phyloP scores from a whole-genome alignment of 2,113 vertebrate species.

The Ranitomeya variabilis region DNA sequence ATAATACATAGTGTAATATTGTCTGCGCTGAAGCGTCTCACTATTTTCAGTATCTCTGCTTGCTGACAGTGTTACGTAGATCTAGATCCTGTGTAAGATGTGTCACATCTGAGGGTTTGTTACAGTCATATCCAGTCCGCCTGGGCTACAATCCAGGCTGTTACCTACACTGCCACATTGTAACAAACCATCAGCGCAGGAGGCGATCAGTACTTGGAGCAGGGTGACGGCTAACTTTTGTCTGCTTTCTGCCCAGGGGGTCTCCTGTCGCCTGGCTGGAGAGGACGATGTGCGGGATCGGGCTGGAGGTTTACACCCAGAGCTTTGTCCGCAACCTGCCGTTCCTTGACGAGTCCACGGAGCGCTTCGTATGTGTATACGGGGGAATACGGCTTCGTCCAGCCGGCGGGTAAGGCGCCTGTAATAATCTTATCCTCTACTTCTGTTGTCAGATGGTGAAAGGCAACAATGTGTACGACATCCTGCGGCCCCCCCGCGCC shows the following conservation, averaged over 20 bases:
- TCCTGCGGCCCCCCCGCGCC: constrained; percentile 85
- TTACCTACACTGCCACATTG: neutral
- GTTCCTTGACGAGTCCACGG: constrained; percentile 88
- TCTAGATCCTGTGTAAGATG: too few relatives aligned
- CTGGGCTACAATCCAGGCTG: too few relatives aligned
- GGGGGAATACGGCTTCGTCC: neutral
- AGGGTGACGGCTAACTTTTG: too few relatives aligned
- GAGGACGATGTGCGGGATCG: constrained; percentile 80
- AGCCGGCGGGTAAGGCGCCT: neutral
- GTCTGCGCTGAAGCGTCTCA: too few relatives aligned
- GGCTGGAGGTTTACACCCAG: constrained; percentile 86
- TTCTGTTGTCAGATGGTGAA: constrained; percentile 77
- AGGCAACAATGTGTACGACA: constrained; percentile 90
- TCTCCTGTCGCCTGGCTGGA: constrained; percentile 89
- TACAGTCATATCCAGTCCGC: neutral
- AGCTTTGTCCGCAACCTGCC: constrained; percentile 84
- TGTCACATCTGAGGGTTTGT: neutral
- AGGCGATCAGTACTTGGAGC: too few relatives aligned
- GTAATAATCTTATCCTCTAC: neutral
- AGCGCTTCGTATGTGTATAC: constrained; percentile 81
- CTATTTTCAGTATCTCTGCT: neutral
- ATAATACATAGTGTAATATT: too few relatives aligned
- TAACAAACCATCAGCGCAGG: neutral
- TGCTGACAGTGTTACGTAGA: neutral
- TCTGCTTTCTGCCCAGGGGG: constrained; percentile 69